Conservation (phyloP, 1,140 invertebrate species). For the Contarinia nasturtii region DNA sequence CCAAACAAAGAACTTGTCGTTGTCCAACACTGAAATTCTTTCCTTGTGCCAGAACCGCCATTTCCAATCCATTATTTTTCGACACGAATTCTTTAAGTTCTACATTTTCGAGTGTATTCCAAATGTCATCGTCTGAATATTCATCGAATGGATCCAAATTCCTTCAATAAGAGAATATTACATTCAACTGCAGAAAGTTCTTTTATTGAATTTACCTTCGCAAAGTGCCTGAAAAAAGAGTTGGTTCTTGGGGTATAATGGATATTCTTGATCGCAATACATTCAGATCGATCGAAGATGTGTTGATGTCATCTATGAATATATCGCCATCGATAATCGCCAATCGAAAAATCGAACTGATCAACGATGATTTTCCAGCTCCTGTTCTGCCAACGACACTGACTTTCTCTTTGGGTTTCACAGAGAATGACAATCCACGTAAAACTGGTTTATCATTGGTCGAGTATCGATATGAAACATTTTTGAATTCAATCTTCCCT, state of each 20-base stretch:
- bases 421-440: conserved; percentile 46
- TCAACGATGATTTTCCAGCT: conserved; percentile 66
- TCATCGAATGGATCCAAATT: conserved; percentile 75
- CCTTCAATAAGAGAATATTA: conserved; percentile 31
- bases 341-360: conserved; percentile 46
- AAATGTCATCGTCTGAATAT: conserved; percentile 54
- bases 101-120: conserved; percentile 66
- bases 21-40: conserved; percentile 53
- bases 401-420: conserved; percentile 24
- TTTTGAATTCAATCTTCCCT: conserved; percentile 47
- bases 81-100: conserved; percentile 42
- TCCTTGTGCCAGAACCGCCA: conserved; percentile 34
- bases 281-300: conserved; percentile 39
- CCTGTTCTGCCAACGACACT: conserved; percentile 66
- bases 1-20: conserved; percentile 35
- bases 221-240: conserved; percentile 66
- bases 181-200: no score
- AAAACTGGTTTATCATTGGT: conserved; percentile 40
- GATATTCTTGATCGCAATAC: conserved; percentile 52
- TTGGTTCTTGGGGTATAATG: conserved; percentile 72
- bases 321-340: conserved; percentile 47
- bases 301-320: conserved; percentile 43
- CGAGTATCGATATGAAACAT: conserved; percentile 44
- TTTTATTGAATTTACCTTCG: conserved; percentile 5
- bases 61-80: conserved; percentile 28